phyloP scores from a whole-genome alignment of 2,113 vertebrate genomes.

The Saguinus imperator region DNA sequence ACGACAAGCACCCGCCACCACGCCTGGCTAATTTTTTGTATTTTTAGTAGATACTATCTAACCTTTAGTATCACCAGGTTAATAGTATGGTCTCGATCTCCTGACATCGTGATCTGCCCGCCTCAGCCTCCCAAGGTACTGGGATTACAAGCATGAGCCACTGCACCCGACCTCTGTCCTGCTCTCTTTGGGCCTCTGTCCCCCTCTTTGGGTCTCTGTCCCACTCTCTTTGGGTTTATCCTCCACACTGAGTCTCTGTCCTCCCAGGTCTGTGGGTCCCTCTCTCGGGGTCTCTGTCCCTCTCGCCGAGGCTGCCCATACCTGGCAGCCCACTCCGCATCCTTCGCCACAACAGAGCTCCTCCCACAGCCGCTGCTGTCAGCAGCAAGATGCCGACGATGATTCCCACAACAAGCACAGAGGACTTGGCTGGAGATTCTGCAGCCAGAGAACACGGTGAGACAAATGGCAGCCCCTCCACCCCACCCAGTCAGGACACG shows the following conservation, averaged over 20 bases:
- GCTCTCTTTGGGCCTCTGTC: too few relatives aligned
- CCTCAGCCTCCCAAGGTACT: too few relatives aligned
- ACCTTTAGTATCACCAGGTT: too few relatives aligned
- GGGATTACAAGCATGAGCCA: too few relatives aligned
- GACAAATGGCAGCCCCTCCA: not conserved
- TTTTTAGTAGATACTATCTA: too few relatives aligned
- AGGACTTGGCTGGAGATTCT: slow-evolving; percentile 46
- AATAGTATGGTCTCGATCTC: too few relatives aligned
- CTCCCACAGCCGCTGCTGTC: not conserved
- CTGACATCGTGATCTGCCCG: too few relatives aligned
- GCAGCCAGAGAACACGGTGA: slow-evolving; percentile 28
- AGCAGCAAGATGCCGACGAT: slow-evolving; percentile 24
- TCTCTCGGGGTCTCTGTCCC: not conserved
- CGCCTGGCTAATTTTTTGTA: too few relatives aligned
- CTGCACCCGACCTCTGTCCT: not conserved
- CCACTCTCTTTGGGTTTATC: not conserved
- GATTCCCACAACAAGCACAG: not conserved
- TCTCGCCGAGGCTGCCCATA: not conserved
- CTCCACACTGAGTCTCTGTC: not conserved
- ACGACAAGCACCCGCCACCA: too few relatives aligned
- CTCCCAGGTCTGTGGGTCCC: not conserved
- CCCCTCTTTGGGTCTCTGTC: not conserved
- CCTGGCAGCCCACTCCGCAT: slow-evolving; percentile 61
- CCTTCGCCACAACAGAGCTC: slow-evolving; percentile 57
- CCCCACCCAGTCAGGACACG: not conserved